phyloP scores from a whole-genome alignment of 2,888 invertebrate genomes.

The Athetis lepigone region DNA sequence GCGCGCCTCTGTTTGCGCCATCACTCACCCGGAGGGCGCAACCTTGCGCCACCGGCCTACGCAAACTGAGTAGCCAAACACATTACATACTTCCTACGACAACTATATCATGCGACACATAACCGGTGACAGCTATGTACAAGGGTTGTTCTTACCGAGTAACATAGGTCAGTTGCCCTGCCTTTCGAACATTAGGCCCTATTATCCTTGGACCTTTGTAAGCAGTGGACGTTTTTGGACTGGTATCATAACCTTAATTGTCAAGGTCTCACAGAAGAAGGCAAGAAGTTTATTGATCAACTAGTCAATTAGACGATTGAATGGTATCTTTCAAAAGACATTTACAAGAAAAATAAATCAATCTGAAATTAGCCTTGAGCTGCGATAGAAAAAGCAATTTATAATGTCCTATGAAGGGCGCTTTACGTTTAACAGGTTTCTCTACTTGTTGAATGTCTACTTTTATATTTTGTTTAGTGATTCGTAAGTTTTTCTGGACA shows the following conservation, averaged over 20 bases:
- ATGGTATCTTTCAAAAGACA: too few species aligned
- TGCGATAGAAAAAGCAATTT: too few species aligned
- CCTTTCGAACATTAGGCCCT: not conserved
- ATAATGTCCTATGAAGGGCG: too few species aligned
- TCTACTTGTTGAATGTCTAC: not conserved
- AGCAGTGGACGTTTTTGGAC: not conserved
- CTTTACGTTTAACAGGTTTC: too few species aligned
- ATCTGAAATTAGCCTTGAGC: too few species aligned
- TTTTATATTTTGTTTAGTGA: not conserved
- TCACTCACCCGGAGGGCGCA: conserved; percentile 65
- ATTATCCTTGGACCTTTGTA: not conserved
- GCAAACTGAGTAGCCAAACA: conserved; percentile 59
- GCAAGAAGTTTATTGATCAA: too few species aligned
- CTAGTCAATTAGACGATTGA: too few species aligned
- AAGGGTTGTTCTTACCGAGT: not conserved
- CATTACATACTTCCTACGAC: conserved; percentile 22
- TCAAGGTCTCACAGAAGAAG: too few species aligned
- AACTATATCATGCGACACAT: conserved; percentile 23
- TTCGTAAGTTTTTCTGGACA: conserved; percentile 73
- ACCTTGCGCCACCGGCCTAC: conserved; percentile 55
- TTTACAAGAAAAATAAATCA: too few species aligned
- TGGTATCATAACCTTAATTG: too few species aligned
- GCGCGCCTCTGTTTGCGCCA: conserved; percentile 73
- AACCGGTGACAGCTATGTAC: conserved; percentile 25
- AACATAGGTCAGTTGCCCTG: not conserved